Percentiles rank a stretch among this genome's conserved stretches.
phyloP scores from a whole-genome alignment of 2,888 invertebrate species.

The Tigriopus californicus region DNA sequence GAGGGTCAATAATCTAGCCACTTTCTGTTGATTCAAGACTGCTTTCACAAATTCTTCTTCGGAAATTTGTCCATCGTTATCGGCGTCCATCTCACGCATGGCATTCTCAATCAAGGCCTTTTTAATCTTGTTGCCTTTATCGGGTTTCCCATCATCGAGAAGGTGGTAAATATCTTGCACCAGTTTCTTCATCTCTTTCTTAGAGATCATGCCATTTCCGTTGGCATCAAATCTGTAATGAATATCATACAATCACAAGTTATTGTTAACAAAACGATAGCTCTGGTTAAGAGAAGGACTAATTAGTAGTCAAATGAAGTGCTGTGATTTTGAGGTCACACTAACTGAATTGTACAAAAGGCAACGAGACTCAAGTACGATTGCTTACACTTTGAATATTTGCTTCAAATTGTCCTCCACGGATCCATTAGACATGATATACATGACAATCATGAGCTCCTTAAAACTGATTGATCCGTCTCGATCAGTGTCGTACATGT shows the following conservation, averaged over 20 bases:
- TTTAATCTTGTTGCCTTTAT: not conserved
- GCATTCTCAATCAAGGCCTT: not conserved
- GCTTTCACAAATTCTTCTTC: not conserved
- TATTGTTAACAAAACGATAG: too few species aligned
- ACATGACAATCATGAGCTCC: not conserved
- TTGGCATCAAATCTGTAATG: not conserved
- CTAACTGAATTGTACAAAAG: too few species aligned
- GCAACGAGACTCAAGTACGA: not conserved
- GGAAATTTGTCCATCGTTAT: not conserved
- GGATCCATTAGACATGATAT: not conserved
- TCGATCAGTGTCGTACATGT: constrained; percentile 3
- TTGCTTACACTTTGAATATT: not conserved
- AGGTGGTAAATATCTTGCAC: not conserved
- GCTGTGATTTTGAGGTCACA: not conserved
- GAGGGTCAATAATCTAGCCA: not conserved
- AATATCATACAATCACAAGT: not conserved
- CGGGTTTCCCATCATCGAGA: not conserved
- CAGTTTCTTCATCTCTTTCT: not conserved
- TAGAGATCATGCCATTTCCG: not conserved
- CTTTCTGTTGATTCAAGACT: not conserved
- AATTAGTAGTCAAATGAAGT: too few species aligned
- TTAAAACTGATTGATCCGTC: not conserved
- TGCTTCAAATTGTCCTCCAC: not conserved
- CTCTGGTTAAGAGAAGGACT: too few species aligned
- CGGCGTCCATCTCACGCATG: not conserved